A percentile compares a stretch with the other conserved stretches of the same genome.
These are phyloP conservation scores for Brassicogethes aeneus DNA, from an alignment of 2,888 invertebrate genomes.

Conservation along the genomic window DNA sequence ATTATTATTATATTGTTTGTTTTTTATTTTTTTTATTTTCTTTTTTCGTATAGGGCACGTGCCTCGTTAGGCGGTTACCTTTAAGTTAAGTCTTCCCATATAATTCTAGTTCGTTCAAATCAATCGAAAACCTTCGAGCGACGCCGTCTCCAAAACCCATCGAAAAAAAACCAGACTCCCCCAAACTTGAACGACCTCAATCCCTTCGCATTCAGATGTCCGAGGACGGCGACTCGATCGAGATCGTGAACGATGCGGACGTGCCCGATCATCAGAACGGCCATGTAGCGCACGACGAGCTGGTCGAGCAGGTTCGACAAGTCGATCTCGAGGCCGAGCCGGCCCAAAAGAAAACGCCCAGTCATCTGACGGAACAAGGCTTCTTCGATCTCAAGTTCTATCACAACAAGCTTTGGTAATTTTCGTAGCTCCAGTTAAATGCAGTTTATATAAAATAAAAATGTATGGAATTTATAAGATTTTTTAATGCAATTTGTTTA, in stretches of 20 bases:
- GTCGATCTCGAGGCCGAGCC: conserved; percentile 24
- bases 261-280: conserved; percentile 7
- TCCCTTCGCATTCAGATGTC: conserved; percentile 42
- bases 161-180: conserved; percentile 11
- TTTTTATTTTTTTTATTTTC: conserved; percentile 3
- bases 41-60: conserved; percentile 5
- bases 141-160: not conserved
- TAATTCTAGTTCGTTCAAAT: conserved; percentile 1
- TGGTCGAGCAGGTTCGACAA: conserved; percentile 8
- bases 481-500: no score
- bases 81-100: conserved; percentile 3
- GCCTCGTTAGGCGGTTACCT: no score
- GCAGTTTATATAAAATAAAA: no score
- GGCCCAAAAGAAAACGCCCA: conserved; percentile 34
- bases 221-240: conserved; percentile 20
- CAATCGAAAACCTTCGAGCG: not conserved
- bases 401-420: conserved; percentile 72
- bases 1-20: no score
- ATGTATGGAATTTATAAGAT: no score
- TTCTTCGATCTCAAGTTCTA: conserved; percentile 70
- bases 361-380: conserved; percentile 51
- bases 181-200: conserved; percentile 41
- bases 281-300: conserved; percentile 13
- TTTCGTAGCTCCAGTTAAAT: no score
- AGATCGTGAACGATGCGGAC: conserved; percentile 20